Base-by-base conservation (phyloP, 2,888 invertebrate genomes). In the Nomada ruficornis region DNA sequence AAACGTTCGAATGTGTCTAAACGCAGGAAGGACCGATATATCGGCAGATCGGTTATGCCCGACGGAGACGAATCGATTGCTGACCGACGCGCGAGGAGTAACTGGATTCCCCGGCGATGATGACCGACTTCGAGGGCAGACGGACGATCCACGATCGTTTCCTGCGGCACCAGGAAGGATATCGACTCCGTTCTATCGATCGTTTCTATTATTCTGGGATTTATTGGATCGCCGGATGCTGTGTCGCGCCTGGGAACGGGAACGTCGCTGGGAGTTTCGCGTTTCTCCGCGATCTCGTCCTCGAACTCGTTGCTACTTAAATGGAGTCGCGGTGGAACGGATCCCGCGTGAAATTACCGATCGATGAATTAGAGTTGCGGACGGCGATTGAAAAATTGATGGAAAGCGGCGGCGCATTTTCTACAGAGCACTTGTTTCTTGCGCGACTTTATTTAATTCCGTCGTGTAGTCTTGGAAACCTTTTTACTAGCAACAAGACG, bases 41-140 rank as follows among this genome's bases (percentile, higher is more conserved):
- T 90, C 87, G 86, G 84, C 77, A 83, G 90, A 91, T 91, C 91
- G 88, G 89, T 87, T 89, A 89, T 90, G 90, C 87, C 89, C 87
- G 88, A 90, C 90, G 89, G 88, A 88, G 89, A 91, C 91, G 89
- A 92, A 91, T 91, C 90, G 90, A 91, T 91, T 88, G 89, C 81
- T 86, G 84, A 88, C 83, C 86, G 86, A 71, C 59, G 68, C 76
- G 79, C 84, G 86, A 84, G 83, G 86, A 90, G 90, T 91, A 91
- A 91, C 91, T 91, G 91, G 89, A 89, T 89, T 88, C 84, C 59
- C 62, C 72, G 77, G 65, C 69, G 90, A 89, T 88, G 88, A 88
- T 89, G 90, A 90, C 90, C 87, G 89, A 90, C 89, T 89, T 90
- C 84, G 82, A 86, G 70, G 78, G 73, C 80, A 70, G 68, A 15